Evolutionary conservation across 2,797 vertebrate genomes (phyloP).

Genomic region (Enteromius trimaculatus): DNA sequence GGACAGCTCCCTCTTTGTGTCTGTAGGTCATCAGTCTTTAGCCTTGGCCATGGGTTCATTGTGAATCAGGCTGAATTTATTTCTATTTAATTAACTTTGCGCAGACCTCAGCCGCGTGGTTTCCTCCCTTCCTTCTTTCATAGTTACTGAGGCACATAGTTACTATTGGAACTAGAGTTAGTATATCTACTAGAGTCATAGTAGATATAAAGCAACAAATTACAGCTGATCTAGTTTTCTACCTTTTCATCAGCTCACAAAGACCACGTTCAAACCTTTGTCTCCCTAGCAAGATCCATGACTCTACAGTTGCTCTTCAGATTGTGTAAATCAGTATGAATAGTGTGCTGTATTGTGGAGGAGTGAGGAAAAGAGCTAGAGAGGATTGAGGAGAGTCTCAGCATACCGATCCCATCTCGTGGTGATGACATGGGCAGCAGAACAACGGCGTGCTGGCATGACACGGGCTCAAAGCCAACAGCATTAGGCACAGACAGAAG

Average conservation of each 20-base stretch:
- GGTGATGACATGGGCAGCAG: conserved; percentile 79
- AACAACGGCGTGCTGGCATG: conserved; percentile 80
- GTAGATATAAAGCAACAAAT: background rate
- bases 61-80: conserved; percentile 42
- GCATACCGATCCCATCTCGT: conserved; percentile 82
- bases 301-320: background rate
- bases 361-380: conserved; percentile 30
- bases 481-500: conserved; percentile 73
- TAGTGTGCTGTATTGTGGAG: conserved; percentile 54
- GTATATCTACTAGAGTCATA: background rate
- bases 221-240: background rate
- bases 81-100: conserved; percentile 52
- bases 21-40: conserved; percentile 13
- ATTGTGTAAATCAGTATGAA: conserved; percentile 31
- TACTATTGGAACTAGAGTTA: background rate
- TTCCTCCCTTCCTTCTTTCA: background rate
- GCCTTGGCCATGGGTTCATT: conserved; percentile 25
- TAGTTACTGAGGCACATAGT: background rate
- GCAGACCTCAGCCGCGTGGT: conserved; percentile 9
- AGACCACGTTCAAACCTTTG: background rate
- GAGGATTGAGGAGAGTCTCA: conserved; percentile 72
- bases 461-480: conserved; percentile 59
- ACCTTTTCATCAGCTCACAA: conserved; percentile 10
- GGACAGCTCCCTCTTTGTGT: background rate
- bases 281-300: too few species aligned